Evolutionary conservation across 2,888 invertebrate species (phyloP).

Genomic region (Boloria selene): DNA sequence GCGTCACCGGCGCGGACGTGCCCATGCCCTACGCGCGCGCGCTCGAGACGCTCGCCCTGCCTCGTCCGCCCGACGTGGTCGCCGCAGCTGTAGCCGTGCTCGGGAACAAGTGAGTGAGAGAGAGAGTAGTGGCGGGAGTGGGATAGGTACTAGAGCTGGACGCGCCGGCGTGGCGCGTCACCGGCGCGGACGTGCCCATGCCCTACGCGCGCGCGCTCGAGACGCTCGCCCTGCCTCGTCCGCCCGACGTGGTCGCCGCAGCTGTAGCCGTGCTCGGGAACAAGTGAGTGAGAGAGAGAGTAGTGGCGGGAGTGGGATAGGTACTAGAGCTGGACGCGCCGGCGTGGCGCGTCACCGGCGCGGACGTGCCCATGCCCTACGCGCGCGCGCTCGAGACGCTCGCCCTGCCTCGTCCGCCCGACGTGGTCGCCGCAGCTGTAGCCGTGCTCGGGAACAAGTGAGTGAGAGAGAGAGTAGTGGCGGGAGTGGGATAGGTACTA

Average conservation of each 20-base stretch:
- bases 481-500: too few species aligned
- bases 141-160: too few species aligned
- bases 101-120: constrained; percentile 76
- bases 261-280: constrained; percentile 90
- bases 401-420: not conserved
- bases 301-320: not conserved
- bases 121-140: not conserved
- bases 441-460: constrained; percentile 87
- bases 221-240: not conserved
- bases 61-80: not conserved
- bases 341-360: too few species aligned
- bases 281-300: constrained; percentile 50
- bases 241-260: constrained; percentile 48
- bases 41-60: not conserved
- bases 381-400: not conserved
- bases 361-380: too few species aligned
- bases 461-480: constrained; percentile 7
- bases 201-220: too few species aligned
- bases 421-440: constrained; percentile 79
- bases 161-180: too few species aligned
- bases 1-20: too few species aligned
- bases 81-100: constrained; percentile 88
- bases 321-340: too few species aligned
- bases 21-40: too few species aligned
- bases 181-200: too few species aligned